Evolutionary conservation across 2,888 invertebrate species (phyloP).

Genomic region (Drosophila atroscutellata): DNA sequence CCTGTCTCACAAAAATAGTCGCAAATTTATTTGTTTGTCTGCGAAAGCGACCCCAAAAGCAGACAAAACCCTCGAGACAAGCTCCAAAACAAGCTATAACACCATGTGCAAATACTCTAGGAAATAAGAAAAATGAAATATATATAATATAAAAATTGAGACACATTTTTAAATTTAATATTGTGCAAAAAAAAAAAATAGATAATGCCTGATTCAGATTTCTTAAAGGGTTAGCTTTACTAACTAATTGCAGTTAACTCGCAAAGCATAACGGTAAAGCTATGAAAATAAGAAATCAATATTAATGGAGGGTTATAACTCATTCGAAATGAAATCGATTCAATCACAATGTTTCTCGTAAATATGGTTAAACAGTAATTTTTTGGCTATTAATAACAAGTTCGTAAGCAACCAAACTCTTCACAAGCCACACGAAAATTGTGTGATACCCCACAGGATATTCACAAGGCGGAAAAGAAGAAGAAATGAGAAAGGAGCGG

Average conservation of each 20-base stretch:
- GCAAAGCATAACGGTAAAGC: not conserved
- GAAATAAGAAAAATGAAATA: not conserved
- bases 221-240: not conserved
- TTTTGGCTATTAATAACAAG: slow-evolving; percentile 20
- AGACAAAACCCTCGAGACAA: slow-evolving; percentile 34
- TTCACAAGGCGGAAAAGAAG: not conserved
- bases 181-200: not conserved
- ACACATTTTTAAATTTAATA: not conserved
- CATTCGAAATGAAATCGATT: not conserved
- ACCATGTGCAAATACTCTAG: slow-evolving; percentile 32
- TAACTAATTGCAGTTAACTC: not conserved
- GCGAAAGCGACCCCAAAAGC: slow-evolving; percentile 50
- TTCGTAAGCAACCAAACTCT: slow-evolving; percentile 21
- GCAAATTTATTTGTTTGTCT: slow-evolving; percentile 64
- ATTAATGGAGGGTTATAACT: not conserved
- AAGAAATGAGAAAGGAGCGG: slow-evolving; percentile 6
- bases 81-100: not conserved
- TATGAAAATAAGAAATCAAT: slow-evolving; percentile 12
- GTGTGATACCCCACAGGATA: slow-evolving; percentile 22
- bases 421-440: slow-evolving; percentile 29
- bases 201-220: not conserved
- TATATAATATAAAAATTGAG: not conserved
- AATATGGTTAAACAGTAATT: slow-evolving; percentile 11
- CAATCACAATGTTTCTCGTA: not conserved
- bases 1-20: slow-evolving; percentile 48